These are phyloP conservation scores for Palloptera scutellata DNA, from an alignment of 2,888 invertebrate genomes.

Conservation along the genomic window DNA sequence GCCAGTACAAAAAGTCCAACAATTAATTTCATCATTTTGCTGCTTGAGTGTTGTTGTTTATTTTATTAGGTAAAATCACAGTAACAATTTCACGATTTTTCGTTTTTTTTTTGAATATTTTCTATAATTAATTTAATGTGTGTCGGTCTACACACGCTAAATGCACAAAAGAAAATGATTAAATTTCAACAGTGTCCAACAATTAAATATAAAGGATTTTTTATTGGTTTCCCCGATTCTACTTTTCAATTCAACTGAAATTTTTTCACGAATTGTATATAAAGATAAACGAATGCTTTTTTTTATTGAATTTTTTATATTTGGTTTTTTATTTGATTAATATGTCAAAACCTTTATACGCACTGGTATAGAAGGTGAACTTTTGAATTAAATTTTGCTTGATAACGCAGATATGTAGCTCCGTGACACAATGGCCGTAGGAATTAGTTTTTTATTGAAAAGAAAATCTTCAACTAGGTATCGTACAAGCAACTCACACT, in stretches of 20 bases:
- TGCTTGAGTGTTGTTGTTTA: slow-evolving; percentile 33
- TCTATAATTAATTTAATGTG: slow-evolving; percentile 42
- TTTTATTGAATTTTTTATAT: slow-evolving; percentile 19
- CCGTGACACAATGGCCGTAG: slow-evolving; percentile 30
- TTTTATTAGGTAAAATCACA: slow-evolving; percentile 48
- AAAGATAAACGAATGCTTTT: slow-evolving; percentile 22
- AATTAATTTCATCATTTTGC: slow-evolving; percentile 68
- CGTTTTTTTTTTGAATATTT: slow-evolving; percentile 24
- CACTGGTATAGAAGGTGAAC: slow-evolving; percentile 90
- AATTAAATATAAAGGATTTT: slow-evolving; percentile 49
- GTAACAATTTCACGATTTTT: slow-evolving; percentile 36
- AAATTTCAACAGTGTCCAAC: slow-evolving; percentile 42
- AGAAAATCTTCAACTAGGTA: slow-evolving; percentile 34
- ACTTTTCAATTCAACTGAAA: not conserved
- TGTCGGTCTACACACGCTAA: slow-evolving; percentile 40
- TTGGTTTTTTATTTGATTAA: slow-evolving; percentile 28
- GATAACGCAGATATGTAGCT: slow-evolving; percentile 39
- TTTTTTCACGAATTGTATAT: slow-evolving; percentile 9
- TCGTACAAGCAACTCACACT: slow-evolving; percentile 16
- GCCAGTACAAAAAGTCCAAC: slow-evolving; percentile 65
- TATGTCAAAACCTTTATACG: slow-evolving; percentile 79
- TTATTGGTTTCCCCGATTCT: too few relatives aligned
- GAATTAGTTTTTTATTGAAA: slow-evolving; percentile 31
- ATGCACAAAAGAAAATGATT: slow-evolving; percentile 58
- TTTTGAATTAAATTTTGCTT: slow-evolving; percentile 23